Evolutionary conservation across 1,140 invertebrate genomes (phyloP).

Genomic region (Sminthurides bifidus): DNA sequence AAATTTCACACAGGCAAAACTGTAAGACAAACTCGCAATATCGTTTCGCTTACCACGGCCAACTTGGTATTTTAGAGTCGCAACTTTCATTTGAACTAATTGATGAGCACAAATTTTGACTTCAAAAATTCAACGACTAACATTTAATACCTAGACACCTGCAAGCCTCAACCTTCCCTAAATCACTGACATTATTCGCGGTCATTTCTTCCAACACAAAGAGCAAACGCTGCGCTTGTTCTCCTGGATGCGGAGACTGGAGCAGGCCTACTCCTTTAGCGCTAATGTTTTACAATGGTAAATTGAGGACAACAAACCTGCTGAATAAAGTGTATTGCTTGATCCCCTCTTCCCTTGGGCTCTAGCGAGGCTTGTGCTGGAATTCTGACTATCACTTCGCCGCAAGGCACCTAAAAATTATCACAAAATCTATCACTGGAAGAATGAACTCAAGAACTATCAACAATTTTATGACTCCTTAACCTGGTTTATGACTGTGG

Average conservation of each 20-base stretch:
- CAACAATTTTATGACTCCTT: background rate
- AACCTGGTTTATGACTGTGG: slow-evolving; percentile 7
- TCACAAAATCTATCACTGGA: slow-evolving; percentile 1
- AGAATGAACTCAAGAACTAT: slow-evolving; percentile 14
- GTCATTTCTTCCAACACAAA: too few species aligned
- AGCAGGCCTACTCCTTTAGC: too few species aligned
- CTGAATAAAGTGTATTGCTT: slow-evolving; percentile 27
- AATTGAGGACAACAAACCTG: background rate
- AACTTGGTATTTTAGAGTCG: background rate
- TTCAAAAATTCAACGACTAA: too few species aligned
- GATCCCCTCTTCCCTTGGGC: slow-evolving; percentile 28
- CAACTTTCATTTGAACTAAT: slow-evolving; percentile 3
- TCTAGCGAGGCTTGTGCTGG: slow-evolving; percentile 25
- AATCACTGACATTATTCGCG: too few species aligned
- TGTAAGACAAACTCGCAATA: background rate
- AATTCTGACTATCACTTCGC: slow-evolving; percentile 32
- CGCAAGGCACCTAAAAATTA: slow-evolving; percentile 17
- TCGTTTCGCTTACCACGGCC: background rate
- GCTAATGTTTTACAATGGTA: background rate
- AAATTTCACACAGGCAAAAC: slow-evolving; percentile 4
- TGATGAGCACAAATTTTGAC: too few species aligned
- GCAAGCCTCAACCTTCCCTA: too few species aligned
- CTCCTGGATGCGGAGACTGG: too few species aligned
- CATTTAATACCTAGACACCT: too few species aligned
- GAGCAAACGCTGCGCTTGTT: too few species aligned